Percentiles rank a stretch among this genome's conserved stretches.
Conservation (phyloP, 2,797 vertebrate species). For the Eremophila alpestris region DNA sequence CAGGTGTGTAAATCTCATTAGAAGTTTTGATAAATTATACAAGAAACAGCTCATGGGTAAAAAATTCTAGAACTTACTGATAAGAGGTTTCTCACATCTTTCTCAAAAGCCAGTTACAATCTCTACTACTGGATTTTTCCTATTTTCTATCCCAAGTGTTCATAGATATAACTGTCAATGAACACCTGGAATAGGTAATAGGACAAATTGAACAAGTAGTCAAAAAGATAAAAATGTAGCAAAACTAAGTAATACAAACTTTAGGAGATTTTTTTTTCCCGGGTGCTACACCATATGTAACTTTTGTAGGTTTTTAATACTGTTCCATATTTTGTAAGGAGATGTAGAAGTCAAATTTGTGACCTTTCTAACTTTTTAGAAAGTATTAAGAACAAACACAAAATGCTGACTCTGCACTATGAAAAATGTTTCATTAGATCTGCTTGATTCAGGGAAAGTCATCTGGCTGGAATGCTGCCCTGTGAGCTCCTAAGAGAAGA, state of each 20-base stretch:
- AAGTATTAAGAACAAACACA: neutral
- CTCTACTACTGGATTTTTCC: neutral
- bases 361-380: neutral
- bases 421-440: neutral
- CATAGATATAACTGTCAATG: neutral
- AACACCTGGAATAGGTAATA: neutral
- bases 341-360: neutral
- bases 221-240: neutral
- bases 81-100: neutral
- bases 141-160: neutral
- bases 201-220: neutral
- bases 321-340: neutral
- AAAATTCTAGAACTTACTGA: neutral
- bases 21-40: neutral
- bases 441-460: neutral
- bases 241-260: neutral
- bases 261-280: neutral
- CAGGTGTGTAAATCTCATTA: neutral
- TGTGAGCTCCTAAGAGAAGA: neutral
- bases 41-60: neutral
- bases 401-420: neutral
- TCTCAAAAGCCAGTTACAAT: neutral
- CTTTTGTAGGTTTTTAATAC: neutral
- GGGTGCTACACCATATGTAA: neutral
- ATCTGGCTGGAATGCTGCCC: neutral